These are phyloP conservation scores for Eutrigla gurnardus DNA, from an alignment of 2,797 vertebrate genomes.

Conservation along the genomic window DNA sequence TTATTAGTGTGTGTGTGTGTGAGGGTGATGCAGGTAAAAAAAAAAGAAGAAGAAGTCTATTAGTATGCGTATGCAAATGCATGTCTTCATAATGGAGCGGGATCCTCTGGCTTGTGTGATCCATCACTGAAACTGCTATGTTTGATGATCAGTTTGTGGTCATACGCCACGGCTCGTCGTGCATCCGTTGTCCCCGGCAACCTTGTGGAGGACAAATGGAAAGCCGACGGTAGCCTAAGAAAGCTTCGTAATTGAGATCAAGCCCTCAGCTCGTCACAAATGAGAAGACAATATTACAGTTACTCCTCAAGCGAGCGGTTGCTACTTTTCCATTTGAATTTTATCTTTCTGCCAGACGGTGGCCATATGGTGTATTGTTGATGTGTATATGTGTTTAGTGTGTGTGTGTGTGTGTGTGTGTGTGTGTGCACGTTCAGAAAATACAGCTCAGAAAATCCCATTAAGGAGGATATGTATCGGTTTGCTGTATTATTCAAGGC, in stretches of 20 bases:
- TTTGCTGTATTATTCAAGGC: slow-evolving; percentile 75
- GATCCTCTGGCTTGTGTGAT: slow-evolving; percentile 30
- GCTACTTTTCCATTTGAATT: slow-evolving; percentile 67
- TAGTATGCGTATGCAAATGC: slow-evolving; percentile 41
- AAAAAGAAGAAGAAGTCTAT: slow-evolving; percentile 14
- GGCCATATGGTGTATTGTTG: slow-evolving; percentile 62
- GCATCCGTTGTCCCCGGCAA: slow-evolving; percentile 44
- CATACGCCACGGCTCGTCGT: slow-evolving; percentile 11
- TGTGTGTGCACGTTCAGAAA: slow-evolving; percentile 34
- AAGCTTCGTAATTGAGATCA: slow-evolving; percentile 68
- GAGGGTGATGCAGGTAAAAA: slow-evolving; percentile 26
- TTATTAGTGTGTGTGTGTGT: slow-evolving; percentile 4
- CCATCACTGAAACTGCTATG: slow-evolving; percentile 30
- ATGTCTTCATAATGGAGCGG: slow-evolving; percentile 20
- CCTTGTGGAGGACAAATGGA: slow-evolving; percentile 61
- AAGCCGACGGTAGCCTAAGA: slow-evolving; percentile 20
- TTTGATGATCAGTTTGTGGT: slow-evolving; percentile 56
- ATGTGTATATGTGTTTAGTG: slow-evolving; percentile 20
- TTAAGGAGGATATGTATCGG: slow-evolving; percentile 75
- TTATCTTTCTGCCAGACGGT: slow-evolving; percentile 54
- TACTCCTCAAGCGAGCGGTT: slow-evolving; percentile 60
- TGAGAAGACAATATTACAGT: slow-evolving; percentile 69
- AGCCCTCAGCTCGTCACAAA: slow-evolving; percentile 65
- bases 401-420: slow-evolving; percentile 13
- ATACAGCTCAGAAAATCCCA: slow-evolving; percentile 72